Percentiles rank a stretch among this genome's conserved stretches.
These are phyloP conservation scores for Typhlichthys eigenmanni DNA, from an alignment of 2,797 vertebrate genomes.

Conservation along the genomic window DNA sequence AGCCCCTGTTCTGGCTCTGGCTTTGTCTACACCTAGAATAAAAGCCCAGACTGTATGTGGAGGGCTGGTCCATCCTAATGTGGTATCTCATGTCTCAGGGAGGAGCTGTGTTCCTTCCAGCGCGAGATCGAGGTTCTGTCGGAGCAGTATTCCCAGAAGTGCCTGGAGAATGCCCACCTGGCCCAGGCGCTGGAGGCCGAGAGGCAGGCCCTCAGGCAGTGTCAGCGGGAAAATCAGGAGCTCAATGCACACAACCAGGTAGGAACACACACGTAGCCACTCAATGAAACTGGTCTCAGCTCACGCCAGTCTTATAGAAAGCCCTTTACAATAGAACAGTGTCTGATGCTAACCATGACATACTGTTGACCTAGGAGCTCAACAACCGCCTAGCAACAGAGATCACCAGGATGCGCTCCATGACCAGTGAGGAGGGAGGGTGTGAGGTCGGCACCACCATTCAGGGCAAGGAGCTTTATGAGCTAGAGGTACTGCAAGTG, in stretches of 20 bases:
- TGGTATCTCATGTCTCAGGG: conserved; percentile 59
- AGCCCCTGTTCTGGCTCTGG: conserved; percentile 12
- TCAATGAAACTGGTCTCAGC: background rate
- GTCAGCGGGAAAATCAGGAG: conserved; percentile 86
- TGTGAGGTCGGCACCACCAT: conserved; percentile 65
- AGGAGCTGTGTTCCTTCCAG: conserved; percentile 83
- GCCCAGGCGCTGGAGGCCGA: conserved; percentile 84
- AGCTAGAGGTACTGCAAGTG: conserved; percentile 72
- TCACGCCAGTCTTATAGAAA: background rate
- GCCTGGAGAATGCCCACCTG: conserved; percentile 84
- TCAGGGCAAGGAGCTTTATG: conserved; percentile 82
- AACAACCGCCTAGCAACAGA: conserved; percentile 83
- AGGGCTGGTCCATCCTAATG: background rate
- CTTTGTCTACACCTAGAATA: conserved; percentile 21
- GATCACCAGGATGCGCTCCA: conserved; percentile 83
- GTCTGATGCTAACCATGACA: background rate
- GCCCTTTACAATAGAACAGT: background rate
- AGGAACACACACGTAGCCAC: background rate
- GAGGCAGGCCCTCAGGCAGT: conserved; percentile 83
- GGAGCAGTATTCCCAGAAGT: conserved; percentile 86
- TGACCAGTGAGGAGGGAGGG: conserved; percentile 73
- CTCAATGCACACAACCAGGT: conserved; percentile 87
- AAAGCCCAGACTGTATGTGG: background rate
- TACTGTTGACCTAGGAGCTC: conserved; percentile 70
- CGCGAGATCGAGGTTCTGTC: conserved; percentile 84